Conservation (phyloP, 2,797 vertebrate genomes). For the Neopelma chrysocephalum region DNA sequence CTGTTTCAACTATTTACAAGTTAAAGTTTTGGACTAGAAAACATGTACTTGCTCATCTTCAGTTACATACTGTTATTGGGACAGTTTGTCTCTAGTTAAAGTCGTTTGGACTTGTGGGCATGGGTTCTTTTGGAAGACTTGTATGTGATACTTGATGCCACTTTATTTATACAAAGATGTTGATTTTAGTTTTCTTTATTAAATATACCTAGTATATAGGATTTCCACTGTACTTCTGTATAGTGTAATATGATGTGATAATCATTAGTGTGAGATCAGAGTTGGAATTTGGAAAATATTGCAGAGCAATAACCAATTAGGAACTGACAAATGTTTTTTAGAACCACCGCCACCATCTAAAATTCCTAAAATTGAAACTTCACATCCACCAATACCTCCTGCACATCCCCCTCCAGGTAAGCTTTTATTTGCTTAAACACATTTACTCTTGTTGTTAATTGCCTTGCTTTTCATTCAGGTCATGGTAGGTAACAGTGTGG, state of each 20-base stretch:
- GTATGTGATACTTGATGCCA: not conserved
- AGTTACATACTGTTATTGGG: not conserved
- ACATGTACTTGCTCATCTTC: not conserved
- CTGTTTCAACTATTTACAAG: not conserved
- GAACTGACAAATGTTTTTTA: constrained; percentile 65
- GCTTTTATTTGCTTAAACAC: not conserved
- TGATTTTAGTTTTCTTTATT: not conserved
- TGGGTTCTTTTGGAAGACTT: not conserved
- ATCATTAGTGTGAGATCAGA: not conserved
- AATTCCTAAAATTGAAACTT: constrained; percentile 90
- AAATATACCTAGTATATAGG: not conserved
- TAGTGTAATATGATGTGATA: not conserved
- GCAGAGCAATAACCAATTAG: not conserved
- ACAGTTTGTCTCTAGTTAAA: not conserved
- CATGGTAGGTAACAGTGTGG: not conserved
- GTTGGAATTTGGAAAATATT: not conserved
- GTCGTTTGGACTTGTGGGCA: not conserved
- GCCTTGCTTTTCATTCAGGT: not conserved
- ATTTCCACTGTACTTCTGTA: not conserved
- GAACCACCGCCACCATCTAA: constrained; percentile 91
- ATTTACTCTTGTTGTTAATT: not conserved
- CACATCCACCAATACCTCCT: constrained; percentile 90
- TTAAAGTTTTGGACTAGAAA: not conserved
- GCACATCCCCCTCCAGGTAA: constrained; percentile 90
- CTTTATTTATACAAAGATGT: not conserved